Evolutionary conservation across 2,888 invertebrate genomes (phyloP), one percentile per base, ranked within the genome.

Genomic region (Tyria jacobaeae): DNA sequence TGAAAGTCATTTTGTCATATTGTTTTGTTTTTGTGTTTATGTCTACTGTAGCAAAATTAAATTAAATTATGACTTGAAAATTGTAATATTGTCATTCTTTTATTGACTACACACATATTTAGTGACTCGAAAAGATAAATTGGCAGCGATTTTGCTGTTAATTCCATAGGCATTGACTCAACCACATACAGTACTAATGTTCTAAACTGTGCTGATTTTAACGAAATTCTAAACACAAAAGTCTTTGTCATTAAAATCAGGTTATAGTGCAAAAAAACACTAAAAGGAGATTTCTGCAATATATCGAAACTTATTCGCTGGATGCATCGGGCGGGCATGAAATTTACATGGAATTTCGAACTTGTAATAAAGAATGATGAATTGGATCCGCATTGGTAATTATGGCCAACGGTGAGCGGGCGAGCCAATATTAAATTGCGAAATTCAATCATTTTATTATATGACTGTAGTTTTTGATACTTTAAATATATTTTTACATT

Each of bases 281-380:
- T 87, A 85, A 83, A 73, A 70, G 71, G 77, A 85, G 87, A 90
- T 90, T 85, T 84, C 77, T 73, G 80, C 85, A 86, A 90, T 91
- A 88, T 84, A 90, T 89, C 84, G 88, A 87, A 90, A 87, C 86
- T 86, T 87, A 90, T 89, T 88, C 87, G 79, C 82, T 80, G 79
- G 75, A 82, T 84, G 79, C 85, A 85, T 83, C 84, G 83, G 84
- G 83, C 84, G 81, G 80, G 85, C 88, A 89, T 90, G 88, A 91
- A 91, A 92, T 93, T 92, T 94, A 90, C 92, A 92, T 91, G 90
- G 91, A 90, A 91, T 91, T 91, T 92, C 85, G 90, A 88, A 90
- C 88, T 88, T 89, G 91, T 91, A 92, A 93, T 93, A 93, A 94
- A 93, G 89, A 91, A 92, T 93, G 93, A 93, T 93, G 91, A 91